Base-by-base conservation (phyloP, 2,888 invertebrate species). In the Euzetes globulus region DNA sequence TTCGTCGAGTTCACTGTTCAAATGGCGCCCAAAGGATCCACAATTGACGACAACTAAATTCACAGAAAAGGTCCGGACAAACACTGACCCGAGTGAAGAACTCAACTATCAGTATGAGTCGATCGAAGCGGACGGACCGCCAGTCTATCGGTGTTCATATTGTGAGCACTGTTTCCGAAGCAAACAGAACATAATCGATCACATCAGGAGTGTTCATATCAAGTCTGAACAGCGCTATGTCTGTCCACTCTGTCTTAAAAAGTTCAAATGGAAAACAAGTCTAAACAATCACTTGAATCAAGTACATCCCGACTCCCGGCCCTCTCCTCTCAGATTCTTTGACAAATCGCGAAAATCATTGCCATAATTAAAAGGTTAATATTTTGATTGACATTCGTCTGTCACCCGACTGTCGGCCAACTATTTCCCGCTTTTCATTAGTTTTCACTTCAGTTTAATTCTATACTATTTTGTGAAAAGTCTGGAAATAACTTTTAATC, bases 221-320 rank as follows among this genome's bases (percentile, higher is more conserved):
- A 37, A 37, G 29, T 37, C 37, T 11, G 65, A 65, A 6, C 17
- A 65, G n/a, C 17, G 65, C 3, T 65, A 65, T 37, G 37, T 65
- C 37, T 65, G 65, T 65, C 65, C 65, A 1, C 65, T 65, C 19
- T 65, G 65, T 65, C 33, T 19, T 19, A 65, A 65, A 65, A 29
- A 65, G n/a, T 65, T 65, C 65, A 65, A 65, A 65, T 65, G 65
- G 65, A 65, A 65, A 37, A 65, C 65, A 13, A 65, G 65, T 65
- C 27, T 65, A 37, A 65, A 65, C 65, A 65, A 65, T 65, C 65
- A 65, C n/a, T 65, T 65, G 65, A 65, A 65, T 65, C 65, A 65
- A 65, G 6, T 33, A 9, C 65, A 65, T 37, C 65, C 65, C n/a
- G 13, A 33, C 9, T 65, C 65, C 7, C 4, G 65, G n/a, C 65